Conservation (phyloP, 2,797 vertebrate genomes). For the Syndactyla subalaris region DNA sequence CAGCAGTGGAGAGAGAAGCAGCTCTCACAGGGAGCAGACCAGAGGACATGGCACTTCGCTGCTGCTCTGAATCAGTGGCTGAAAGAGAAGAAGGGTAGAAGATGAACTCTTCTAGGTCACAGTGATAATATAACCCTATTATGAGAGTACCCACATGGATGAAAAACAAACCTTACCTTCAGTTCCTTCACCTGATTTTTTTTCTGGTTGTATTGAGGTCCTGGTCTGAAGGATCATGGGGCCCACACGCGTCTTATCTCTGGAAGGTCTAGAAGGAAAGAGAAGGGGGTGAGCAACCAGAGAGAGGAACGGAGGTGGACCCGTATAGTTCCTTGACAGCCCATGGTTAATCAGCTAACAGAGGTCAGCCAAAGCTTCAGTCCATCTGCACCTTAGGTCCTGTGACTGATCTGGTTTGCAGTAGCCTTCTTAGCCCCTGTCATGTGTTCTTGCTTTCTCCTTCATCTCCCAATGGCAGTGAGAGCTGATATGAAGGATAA, state of each 20-base stretch:
- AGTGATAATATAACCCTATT: background rate
- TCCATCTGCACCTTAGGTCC: background rate
- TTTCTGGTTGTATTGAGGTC: background rate
- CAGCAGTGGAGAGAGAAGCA: background rate
- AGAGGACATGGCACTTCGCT: accelerated
- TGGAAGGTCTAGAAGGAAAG: background rate
- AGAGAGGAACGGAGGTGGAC: background rate
- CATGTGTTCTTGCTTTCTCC: background rate
- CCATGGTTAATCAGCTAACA: background rate
- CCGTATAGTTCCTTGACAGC: background rate
- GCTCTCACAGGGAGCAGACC: background rate
- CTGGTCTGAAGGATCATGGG: background rate
- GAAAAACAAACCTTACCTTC: background rate
- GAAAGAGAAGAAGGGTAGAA: background rate
- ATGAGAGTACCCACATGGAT: background rate
- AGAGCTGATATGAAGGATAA: background rate
- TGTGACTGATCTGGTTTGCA: background rate
- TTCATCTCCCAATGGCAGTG: background rate
- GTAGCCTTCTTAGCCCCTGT: background rate
- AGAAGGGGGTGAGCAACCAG: background rate
- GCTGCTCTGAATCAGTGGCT: background rate
- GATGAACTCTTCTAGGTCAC: background rate
- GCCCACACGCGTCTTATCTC: background rate
- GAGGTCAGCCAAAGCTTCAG: background rate
- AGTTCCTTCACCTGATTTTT: background rate